A percentile compares a stretch with the other conserved stretches of the same genome.
Conservation (phyloP, 2,113 vertebrate genomes). For the Bagarius yarrelli region DNA sequence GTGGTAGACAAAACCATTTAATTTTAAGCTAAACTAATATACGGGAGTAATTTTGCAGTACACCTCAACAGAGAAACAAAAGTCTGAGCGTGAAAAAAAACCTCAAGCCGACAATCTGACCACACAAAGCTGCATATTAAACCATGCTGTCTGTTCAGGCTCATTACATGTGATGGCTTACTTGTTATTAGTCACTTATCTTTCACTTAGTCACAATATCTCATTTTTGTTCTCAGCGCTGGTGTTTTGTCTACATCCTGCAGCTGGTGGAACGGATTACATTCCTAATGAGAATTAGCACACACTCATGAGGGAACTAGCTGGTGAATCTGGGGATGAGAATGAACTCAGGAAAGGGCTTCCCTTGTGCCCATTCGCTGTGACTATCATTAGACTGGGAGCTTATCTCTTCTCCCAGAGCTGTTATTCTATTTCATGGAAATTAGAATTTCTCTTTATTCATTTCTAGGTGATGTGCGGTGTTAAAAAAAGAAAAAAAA, state of each 20-base stretch:
- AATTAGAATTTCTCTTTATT: background rate
- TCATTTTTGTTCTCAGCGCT: background rate
- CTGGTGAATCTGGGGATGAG: background rate
- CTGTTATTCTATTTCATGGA: background rate
- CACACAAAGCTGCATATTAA: slow-evolving; percentile 11
- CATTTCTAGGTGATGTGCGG: background rate
- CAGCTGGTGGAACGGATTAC: slow-evolving; percentile 14
- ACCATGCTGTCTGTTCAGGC: slow-evolving; percentile 14
- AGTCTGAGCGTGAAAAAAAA: background rate
- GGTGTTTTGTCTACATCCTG: slow-evolving; percentile 13
- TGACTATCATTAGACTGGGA: background rate
- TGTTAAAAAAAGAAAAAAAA: background rate
- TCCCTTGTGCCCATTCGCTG: background rate
- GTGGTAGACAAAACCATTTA: slow-evolving; percentile 4
- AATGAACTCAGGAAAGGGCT: background rate
- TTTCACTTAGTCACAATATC: slow-evolving; percentile 22
- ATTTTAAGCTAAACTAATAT: slow-evolving; percentile 5
- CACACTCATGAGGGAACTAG: slow-evolving; percentile 13
- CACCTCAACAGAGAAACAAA: background rate
- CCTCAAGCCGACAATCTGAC: background rate
- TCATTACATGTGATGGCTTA: slow-evolving; percentile 17
- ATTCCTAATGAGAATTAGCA: slow-evolving; percentile 15
- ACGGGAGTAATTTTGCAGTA: background rate
- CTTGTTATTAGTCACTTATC: slow-evolving; percentile 22
- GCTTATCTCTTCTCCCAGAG: background rate